Evolutionary conservation across 2,888 invertebrate genomes (phyloP), one percentile per base, ranked within the genome.

Genomic region (Plebejus melissa): DNA sequence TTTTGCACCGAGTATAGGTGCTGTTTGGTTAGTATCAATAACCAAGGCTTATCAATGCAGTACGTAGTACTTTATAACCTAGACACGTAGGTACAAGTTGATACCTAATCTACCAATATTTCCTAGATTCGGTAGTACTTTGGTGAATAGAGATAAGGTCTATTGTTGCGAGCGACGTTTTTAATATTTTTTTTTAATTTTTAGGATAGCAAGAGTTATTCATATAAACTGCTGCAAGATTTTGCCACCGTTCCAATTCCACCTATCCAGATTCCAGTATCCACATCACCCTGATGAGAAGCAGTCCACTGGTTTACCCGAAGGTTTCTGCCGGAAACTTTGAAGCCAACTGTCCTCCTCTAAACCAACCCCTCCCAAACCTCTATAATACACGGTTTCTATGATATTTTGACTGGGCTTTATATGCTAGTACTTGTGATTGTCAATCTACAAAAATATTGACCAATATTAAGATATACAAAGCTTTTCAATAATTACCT

Each of bases 11-110:
- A 69, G 50, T 2, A 28, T 72, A 32, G 54, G 50, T 28, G 22
- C 16, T 46, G 22, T 46, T 41, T 4, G 28, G 13, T 71, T 32
- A 28, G 22, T 41, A 71, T 50, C 72, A 72, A 72, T 72, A 72
- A 72, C 72, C 72, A 54, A 72, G 54, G 6, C 72, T 72, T 72
- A 72, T 72, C 72, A 54, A 11, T 72, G 54, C 46, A 50, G 54
- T 54, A 54, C 16, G 1, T 54, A 11, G 54, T 54, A 16, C 54
- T 54, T 54, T 54, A 54, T 54, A 54, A 54, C 54, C 54, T 54
- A 54, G 54, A 54, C 54, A 54, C 54, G 54, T 22, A 22, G 22
- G 22, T 54, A 4, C 16, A 16, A 4, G 16, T 54, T 46, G 46
- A 46, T 46, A 46, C 46, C 46, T 46, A 46, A 46, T 46, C 46